Base-by-base conservation (phyloP, 2,888 invertebrate species). In the Limnephilus auricula region DNA sequence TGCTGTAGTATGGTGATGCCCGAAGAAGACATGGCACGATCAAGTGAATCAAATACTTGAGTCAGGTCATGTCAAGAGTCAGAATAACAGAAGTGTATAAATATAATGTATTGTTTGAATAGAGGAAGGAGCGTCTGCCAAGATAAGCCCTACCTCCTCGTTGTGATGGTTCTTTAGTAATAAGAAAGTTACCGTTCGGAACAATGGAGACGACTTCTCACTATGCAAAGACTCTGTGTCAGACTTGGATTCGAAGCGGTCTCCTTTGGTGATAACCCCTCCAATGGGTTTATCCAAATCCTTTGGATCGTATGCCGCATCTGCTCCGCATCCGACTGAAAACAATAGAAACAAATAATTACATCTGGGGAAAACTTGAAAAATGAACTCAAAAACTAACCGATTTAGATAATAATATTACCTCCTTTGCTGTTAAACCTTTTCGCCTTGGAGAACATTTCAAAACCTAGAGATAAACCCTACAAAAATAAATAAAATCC, bases 311-410 rank as follows among this genome's bases (percentile, higher is more conserved):
- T 93, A 93, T 10, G 89, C 87, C 30, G 91, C 93, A 91, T 93
- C 93, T 30, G 93, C 93, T 34, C 93, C 93, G 31, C 93, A 93
- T 2, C 93, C 93, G 15, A 93, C 93, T 93, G 86, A 90, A 92
- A 79, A 89, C 32, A 89, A n/a, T 65, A 65, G 25, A 89, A 34
- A 32, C 34, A 82, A 34, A 34, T 37, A 37, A 6, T 82, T 10
- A 34, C 6, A 34, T 82, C 32, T 82, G 25, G 32, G 9, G n/a
- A n/a, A 90, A 31, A n/a, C n/a, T 15, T 80, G 32, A 40, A 40
- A 13, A 65, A 15, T n/a, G 34, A 83, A 83, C 0, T 37, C 15
- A 40, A 5, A 65, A 65, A 6, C 25, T 10, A 65, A 65, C 6
- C n/a, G 65, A 89, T 45, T 32, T 50, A n/a, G 50, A 89, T 32